Conservation (phyloP, 2,113 vertebrate species). For the Carollia perspicillata region DNA sequence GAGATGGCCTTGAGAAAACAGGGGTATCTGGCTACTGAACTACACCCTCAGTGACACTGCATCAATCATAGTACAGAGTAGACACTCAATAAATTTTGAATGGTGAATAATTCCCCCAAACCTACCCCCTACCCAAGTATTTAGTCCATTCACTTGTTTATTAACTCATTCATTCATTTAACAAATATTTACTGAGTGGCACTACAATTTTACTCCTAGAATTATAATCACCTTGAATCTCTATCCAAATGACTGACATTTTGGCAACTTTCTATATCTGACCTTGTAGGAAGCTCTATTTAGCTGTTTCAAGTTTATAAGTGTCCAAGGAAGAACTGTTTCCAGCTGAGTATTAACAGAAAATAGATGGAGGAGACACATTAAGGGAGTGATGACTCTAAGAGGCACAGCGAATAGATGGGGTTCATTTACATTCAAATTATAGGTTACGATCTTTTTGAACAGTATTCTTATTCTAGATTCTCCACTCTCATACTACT, state of each 20-base stretch:
- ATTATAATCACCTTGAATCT: slow-evolving; percentile 15
- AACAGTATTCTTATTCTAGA: background rate
- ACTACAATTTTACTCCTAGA: background rate
- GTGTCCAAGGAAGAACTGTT: background rate
- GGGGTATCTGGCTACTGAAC: background rate
- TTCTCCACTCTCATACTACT: background rate
- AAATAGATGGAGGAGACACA: background rate
- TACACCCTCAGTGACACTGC: background rate
- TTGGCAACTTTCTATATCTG: background rate
- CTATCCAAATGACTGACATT: background rate
- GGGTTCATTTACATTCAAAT: background rate
- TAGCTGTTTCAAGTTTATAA: background rate
- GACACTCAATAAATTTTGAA: background rate
- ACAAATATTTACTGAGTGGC: background rate
- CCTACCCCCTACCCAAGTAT: background rate
- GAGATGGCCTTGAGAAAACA: background rate
- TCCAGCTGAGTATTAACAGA: background rate
- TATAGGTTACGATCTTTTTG: background rate
- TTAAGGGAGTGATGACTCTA: background rate
- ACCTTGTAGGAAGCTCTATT: background rate
- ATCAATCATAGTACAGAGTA: background rate
- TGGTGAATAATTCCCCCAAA: background rate
- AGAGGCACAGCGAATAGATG: background rate
- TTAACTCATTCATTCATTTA: background rate
- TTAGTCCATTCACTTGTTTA: background rate